Evolutionary conservation across 2,113 vertebrate genomes (phyloP), one percentile per base, ranked within the genome.

Genomic region (human): DNA sequence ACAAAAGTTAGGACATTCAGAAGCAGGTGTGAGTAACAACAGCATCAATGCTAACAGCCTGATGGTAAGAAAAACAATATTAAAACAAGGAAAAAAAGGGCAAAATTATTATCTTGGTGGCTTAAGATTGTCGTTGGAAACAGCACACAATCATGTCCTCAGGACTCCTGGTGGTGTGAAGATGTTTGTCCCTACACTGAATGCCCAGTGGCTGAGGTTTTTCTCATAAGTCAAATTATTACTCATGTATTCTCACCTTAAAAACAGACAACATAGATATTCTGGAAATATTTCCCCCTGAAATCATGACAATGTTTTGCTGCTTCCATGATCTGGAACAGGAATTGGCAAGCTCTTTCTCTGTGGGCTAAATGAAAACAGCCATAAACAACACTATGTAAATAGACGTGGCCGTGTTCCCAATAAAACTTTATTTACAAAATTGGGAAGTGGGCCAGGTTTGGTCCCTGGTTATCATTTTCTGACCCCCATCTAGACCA

Each of bases 341-440:
- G 61, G 73, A 40, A 6, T 1, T 18, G 38, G 43, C 50, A 52
- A 35, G n/a, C 23, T 50, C 40, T 35, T 55, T 52, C 68, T 40
- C 18, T 45, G 32, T 10, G 35, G 25, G 50, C 40, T 7, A 0
- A 2, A 2, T 2, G 17, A 90, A 17, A 40, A 52, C 17, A 18
- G 38, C 57, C 52, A 30, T 12, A 50, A n/a, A 61, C 14, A 13
- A 45, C 5, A 6, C 64, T 16, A 12, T 38, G 40, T 27, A 59
- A 68, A 55, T 61, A 17, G 35, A 6, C 0, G 1, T 55, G 23
- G 72, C 55, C 27, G 3, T 20, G 48, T 57, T 59, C 84, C 89
- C 57, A 79, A 70, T 81, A 87, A 93, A 87, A 38, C 75, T 90
- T 68, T 90, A 57, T 75, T 93, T 50, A 40, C 25, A 93, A 94